Evolutionary conservation across 2,113 vertebrate species (phyloP).

Genomic region (Ptychochromis oligacanthus): DNA sequence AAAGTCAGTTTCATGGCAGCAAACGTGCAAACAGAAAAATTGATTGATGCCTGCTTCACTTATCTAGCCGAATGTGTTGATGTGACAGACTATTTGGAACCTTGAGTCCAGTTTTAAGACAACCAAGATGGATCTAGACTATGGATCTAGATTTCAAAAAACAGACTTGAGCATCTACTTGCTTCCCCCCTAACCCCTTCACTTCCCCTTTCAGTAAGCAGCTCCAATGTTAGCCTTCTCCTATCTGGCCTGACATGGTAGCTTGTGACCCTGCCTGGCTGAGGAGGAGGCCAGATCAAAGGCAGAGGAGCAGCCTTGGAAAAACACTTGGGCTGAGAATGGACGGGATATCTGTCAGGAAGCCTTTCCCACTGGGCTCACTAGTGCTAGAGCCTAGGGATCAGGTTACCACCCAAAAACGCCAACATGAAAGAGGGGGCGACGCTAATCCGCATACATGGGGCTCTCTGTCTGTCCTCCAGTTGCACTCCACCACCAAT

Average conservation of each 20-base stretch:
- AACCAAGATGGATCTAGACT: constrained; percentile 17
- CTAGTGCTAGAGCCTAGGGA: constrained; percentile 72
- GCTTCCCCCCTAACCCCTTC: constrained; percentile 18
- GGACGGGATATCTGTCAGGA: constrained; percentile 91
- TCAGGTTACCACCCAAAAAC: constrained; percentile 87
- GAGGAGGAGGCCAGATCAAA: constrained; percentile 88
- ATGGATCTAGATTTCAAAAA: constrained; percentile 7
- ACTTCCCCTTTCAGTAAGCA: constrained; percentile 58
- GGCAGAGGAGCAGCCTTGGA: constrained; percentile 87
- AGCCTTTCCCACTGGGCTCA: constrained; percentile 90
- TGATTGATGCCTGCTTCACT: not conserved
- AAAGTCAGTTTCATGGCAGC: not conserved
- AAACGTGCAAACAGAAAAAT: not conserved
- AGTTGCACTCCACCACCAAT: constrained; percentile 55
- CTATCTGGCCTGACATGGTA: constrained; percentile 78
- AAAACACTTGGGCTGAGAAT: constrained; percentile 95
- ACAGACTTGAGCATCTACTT: constrained; percentile 17
- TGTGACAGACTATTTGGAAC: not conserved
- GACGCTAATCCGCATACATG: constrained; percentile 83
- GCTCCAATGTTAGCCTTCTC: constrained; percentile 39
- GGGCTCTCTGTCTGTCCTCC: constrained; percentile 68
- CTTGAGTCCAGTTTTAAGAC: constrained; percentile 30
- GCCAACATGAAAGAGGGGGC: constrained; percentile 88
- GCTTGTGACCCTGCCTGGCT: constrained; percentile 83
- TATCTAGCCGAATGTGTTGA: constrained; percentile 1